Conservation (phyloP, 2,113 vertebrate species). For the Elephas maximus region DNA sequence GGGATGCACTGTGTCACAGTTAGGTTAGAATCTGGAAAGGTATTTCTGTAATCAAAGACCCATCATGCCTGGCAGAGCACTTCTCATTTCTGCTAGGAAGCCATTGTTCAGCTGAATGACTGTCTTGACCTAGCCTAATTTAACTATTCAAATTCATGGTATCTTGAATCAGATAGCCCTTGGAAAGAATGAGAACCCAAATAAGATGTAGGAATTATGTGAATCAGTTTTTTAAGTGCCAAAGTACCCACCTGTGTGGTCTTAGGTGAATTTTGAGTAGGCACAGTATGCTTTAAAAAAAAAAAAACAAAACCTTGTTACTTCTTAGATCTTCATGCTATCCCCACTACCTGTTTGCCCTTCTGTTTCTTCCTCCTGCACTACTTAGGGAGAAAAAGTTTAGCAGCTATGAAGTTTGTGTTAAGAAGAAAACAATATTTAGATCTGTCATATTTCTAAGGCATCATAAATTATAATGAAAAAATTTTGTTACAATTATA, state of each 20-base stretch:
- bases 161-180: not conserved
- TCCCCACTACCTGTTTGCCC: not conserved
- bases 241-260: not conserved
- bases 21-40: not conserved
- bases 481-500: not conserved
- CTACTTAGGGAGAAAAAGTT: not conserved
- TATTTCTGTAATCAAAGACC: not conserved
- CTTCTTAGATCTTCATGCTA: not conserved
- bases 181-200: conserved; percentile 25
- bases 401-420: not conserved
- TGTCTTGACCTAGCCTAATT: not conserved
- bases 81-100: not conserved
- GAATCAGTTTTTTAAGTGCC: not conserved
- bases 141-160: not conserved
- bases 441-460: not conserved
- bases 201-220: not conserved
- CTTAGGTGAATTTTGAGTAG: not conserved
- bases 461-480: not conserved
- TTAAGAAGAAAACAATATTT: conserved; percentile 7
- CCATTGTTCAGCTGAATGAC: not conserved
- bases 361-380: not conserved
- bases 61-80: not conserved
- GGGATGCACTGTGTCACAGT: not conserved
- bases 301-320: not conserved
- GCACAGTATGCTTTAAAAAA: not conserved